A percentile compares a stretch with the other conserved stretches of the same genome.
Evolutionary conservation across 1,140 invertebrate species (phyloP).

Genomic region (Magallana gigas): DNA sequence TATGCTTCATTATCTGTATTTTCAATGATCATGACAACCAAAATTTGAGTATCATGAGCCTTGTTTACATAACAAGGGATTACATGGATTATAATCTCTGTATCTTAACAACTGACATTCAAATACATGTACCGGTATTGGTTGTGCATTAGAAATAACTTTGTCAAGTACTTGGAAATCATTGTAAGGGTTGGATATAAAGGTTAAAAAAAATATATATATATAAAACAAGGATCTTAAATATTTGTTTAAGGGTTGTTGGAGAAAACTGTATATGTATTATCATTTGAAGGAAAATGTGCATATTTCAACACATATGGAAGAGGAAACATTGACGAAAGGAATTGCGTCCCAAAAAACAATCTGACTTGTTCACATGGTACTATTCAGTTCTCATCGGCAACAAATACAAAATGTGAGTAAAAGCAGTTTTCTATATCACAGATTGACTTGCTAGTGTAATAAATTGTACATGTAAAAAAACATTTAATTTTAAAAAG

Average conservation of each 20-base stretch:
- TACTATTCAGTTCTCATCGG: neutral
- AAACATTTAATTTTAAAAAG: no score
- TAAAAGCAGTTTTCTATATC: neutral
- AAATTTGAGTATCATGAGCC: no score
- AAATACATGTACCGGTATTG: no score
- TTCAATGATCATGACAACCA: no score
- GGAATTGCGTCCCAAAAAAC: neutral
- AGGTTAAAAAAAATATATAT: neutral
- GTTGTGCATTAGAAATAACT: no score
- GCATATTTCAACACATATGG: conserved; percentile 7
- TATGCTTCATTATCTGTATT: no score
- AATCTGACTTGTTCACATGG: neutral
- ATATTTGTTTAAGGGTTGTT: neutral
- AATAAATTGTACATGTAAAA: no score
- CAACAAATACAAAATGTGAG: neutral
- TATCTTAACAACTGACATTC: no score
- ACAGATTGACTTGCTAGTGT: no score
- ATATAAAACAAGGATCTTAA: neutral
- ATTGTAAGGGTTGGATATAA: neutral
- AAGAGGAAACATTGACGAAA: neutral
- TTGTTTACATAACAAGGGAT: no score
- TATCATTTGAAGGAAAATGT: neutral
- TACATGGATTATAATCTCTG: no score
- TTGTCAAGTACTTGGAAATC: neutral
- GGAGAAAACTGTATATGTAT: no score